Evolutionary conservation across 2,113 vertebrate genomes (phyloP).

Genomic region (Axis porcinus): DNA sequence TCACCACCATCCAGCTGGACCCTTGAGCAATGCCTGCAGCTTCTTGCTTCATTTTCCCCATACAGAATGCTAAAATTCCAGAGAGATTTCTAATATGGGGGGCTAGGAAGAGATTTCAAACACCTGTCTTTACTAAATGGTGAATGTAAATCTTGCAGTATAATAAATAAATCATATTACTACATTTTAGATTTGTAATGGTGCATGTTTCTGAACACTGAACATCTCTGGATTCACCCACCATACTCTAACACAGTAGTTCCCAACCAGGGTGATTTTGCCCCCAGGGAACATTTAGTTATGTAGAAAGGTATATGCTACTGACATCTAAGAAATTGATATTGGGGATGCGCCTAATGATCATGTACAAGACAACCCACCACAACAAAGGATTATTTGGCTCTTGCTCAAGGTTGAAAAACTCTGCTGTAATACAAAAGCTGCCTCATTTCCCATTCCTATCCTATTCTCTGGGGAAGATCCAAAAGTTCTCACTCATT

Average conservation of each 20-base stretch:
- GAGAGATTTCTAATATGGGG: not conserved
- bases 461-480: not conserved
- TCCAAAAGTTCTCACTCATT: not conserved
- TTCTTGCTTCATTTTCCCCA: not conserved
- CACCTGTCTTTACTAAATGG: not conserved
- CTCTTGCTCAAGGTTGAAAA: not conserved
- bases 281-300: not conserved
- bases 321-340: not conserved
- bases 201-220: conserved; percentile 11
- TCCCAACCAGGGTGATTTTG: not conserved
- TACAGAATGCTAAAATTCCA: not conserved
- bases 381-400: not conserved
- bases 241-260: not conserved
- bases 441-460: not conserved
- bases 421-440: not conserved
- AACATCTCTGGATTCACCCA: not conserved
- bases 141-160: conserved; percentile 8
- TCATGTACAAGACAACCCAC: not conserved
- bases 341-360: not conserved
- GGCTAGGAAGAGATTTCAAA: not conserved
- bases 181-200: not conserved
- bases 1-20: not conserved
- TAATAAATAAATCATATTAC: not conserved
- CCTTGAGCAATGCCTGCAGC: not conserved
- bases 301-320: not conserved